Evolutionary conservation across 2,113 vertebrate genomes (phyloP).

Genomic region (Stomatorhinus ivindoensis): DNA sequence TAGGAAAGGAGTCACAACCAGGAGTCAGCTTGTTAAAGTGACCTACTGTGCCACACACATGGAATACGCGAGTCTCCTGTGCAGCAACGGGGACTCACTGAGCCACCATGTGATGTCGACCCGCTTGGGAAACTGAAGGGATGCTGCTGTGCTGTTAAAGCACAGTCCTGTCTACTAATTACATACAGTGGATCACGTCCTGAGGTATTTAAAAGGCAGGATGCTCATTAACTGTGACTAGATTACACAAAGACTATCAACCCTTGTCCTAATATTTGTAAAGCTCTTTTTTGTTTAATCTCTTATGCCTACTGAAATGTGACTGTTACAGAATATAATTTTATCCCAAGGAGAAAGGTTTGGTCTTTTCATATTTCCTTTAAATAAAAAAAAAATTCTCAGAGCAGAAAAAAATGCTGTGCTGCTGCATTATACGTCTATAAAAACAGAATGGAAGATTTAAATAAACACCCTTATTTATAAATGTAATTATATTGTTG

Average conservation of each 20-base stretch:
- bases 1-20: background rate
- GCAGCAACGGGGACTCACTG: background rate
- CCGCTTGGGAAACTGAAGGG: background rate
- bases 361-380: background rate
- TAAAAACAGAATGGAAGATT: slow-evolving; percentile 34
- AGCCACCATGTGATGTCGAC: background rate
- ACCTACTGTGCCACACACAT: background rate
- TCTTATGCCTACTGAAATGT: slow-evolving; percentile 27
- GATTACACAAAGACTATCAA: background rate
- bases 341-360: background rate
- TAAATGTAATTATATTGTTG: slow-evolving; percentile 46
- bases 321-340: slow-evolving; percentile 29
- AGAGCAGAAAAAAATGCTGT: background rate
- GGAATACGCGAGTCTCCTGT: background rate
- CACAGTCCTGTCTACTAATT: background rate
- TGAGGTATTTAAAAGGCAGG: slow-evolving; percentile 21
- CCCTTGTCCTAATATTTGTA: background rate
- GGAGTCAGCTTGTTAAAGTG: background rate
- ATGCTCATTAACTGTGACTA: slow-evolving; percentile 42
- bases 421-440: slow-evolving; percentile 16
- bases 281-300: background rate
- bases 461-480: slow-evolving; percentile 45
- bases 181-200: background rate
- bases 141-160: background rate
- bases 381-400: background rate